Evolutionary conservation across 2,888 invertebrate species (phyloP).

Genomic region (Athrips mouffetella): DNA sequence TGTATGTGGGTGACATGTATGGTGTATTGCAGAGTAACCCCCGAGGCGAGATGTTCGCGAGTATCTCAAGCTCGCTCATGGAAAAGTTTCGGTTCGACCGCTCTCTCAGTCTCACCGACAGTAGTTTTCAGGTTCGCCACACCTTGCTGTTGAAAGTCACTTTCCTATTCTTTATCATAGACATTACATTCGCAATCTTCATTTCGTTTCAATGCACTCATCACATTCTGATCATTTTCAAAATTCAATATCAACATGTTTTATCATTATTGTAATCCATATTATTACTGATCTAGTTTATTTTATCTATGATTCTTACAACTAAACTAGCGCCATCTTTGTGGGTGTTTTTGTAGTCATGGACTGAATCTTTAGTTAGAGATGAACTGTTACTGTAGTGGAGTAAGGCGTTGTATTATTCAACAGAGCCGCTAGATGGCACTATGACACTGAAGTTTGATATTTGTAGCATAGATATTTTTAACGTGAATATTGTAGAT

Average conservation of each 20-base stretch:
- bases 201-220: conserved; percentile 10
- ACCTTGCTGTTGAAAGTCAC: conserved; percentile 56
- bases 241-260: too few species aligned
- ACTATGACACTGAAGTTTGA: too few species aligned
- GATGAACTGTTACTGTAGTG: neutral
- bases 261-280: too few species aligned
- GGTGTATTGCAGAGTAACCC: conserved; percentile 82
- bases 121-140: conserved; percentile 84
- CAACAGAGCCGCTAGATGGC: neutral
- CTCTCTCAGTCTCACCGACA: conserved; percentile 83
- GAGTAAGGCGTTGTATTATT: neutral
- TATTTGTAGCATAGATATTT: too few species aligned
- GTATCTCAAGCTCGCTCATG: conserved; percentile 89
- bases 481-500: too few species aligned
- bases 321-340: too few species aligned
- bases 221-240: neutral
- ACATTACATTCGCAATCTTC: conserved; percentile 23
- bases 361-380: too few species aligned
- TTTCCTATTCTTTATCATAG: conserved; percentile 37
- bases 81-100: conserved; percentile 88
- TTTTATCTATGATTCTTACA: too few species aligned
- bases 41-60: conserved; percentile 89
- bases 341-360: too few species aligned
- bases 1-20: conserved; percentile 29
- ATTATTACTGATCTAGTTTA: too few species aligned